Evolutionary conservation across 2,888 invertebrate species (phyloP), one percentile per base, ranked within the genome.

Genomic region (Luperina testacea): DNA sequence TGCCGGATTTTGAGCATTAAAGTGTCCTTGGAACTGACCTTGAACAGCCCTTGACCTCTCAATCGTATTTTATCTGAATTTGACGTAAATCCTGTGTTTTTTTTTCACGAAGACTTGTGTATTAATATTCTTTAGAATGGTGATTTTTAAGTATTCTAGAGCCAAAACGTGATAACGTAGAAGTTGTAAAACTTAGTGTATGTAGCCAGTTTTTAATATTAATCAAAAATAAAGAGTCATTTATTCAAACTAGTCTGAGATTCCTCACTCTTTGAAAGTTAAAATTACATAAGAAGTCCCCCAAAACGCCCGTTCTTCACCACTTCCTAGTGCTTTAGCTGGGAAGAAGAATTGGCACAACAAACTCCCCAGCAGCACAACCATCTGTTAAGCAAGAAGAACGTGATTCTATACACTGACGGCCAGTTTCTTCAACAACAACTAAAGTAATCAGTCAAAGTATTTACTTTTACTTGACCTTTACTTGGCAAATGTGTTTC

Each of bases 11-110:
- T 7, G 38, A 27, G 65, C 13, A 45, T 75, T 72, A 72, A 68
- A 81, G 42, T 70, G 51, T 72, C 59, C 48, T 65, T 65, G 48
- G 20, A 38, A 11, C 38, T 78, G 65, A 67, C 72, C 68, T 81
- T 63, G 57, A 8, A 15, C 15, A 53, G 38, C 15, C 63, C 74
- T 2, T 76, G 73, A 67, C 57, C 24, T 64, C 20, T 72, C 32
- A 72, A 75, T 78, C 38, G 64, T 48, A 32, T 45, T 24, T 75
- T 42, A 13, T 75, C 48, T 15, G 48, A 48, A 48, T 53, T 53
- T 8, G 48, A 57, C 57, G 8, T 38, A 51, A 38, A 67, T 38
- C 7, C n/a, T 76, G 15, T 42, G 24, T 48, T 11, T 38, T 75
- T 38, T 75, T 48, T 61, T 20, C 59, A 74, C 6, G 13, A 32